phyloP scores from a whole-genome alignment of 2,113 vertebrate genomes.

The Chlamydotis undulata region DNA sequence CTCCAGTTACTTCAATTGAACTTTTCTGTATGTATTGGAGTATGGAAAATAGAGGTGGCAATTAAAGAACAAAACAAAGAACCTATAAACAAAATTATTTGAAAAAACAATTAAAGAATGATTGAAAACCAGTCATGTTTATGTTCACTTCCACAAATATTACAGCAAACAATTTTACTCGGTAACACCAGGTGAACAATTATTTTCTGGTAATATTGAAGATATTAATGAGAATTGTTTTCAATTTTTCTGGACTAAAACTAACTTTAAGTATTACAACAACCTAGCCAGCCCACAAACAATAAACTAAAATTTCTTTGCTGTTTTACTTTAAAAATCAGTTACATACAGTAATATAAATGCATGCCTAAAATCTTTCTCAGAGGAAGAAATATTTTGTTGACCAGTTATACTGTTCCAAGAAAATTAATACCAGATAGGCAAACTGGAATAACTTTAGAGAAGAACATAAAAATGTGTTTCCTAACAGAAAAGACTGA shows the following conservation, averaged over 20 bases:
- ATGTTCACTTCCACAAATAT: neutral
- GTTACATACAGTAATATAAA: slow-evolving; percentile 20
- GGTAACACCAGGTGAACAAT: neutral
- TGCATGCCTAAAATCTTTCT: slow-evolving; percentile 4
- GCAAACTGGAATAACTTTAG: slow-evolving; percentile 43
- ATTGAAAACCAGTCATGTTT: neutral
- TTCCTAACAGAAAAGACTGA: slow-evolving; percentile 1
- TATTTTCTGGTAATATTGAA: neutral
- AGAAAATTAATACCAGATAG: slow-evolving; percentile 58
- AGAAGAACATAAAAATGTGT: slow-evolving; percentile 28
- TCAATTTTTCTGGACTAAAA: neutral
- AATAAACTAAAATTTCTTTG: neutral
- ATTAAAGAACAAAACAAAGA: slow-evolving; percentile 8
- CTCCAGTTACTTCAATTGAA: neutral
- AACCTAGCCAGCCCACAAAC: neutral
- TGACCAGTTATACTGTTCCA: neutral
- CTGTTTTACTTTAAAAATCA: neutral
- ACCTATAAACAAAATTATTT: neutral
- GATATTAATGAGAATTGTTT: neutral
- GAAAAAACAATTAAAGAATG: neutral
- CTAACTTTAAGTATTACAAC: neutral
- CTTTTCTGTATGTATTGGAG: neutral
- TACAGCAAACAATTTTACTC: neutral
- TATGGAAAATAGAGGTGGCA: neutral
- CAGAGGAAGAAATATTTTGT: slow-evolving; percentile 25